Evolutionary conservation across 2,113 vertebrate genomes (phyloP), one percentile per base, ranked within the genome.

Genomic region (Silurus meridionalis): DNA sequence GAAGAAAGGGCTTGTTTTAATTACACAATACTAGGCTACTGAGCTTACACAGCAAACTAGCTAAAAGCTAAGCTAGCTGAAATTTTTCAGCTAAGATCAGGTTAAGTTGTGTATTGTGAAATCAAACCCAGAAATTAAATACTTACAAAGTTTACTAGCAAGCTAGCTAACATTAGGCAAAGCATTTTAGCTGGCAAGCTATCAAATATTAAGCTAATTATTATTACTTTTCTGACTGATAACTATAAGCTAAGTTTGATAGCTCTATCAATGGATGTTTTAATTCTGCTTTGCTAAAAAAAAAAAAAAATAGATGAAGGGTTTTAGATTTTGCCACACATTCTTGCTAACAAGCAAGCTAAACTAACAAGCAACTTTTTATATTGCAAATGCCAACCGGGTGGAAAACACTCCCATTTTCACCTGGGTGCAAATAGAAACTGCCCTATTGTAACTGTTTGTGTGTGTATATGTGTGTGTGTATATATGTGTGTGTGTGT

Each of bases 381-480:
- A 78, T 78, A 53, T 78, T 57, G 75, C 52, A 57, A 79, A 79
- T 53, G 28, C 52, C 52, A 28, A 57, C n/a, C 17, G 5, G 77
- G 77, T 37, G 9, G 55, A 58, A 60, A 46, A 58, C 4, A 4
- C 37, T 58, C n/a, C 77, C 21, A 10, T 58, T 60, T 80, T 58
- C 77, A 80, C 25, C 8, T 25, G 5, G 77, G 77, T 80, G 55
- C 55, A 80, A 80, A 60, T 2, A 80, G 25, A 60, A 55, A 77
- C 21, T n/a, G 23, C 10, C 1, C 19, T 13, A 13, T 46, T 74
- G 15, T 74, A 9, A 9, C 4, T 84, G 28, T 85, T 57, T 83
- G 82, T 83, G 63, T 79, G 77, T 55, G 80, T 83, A 75, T 78
- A 71, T 86, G 79, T 86, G 86, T 88, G 72, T 89, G 50, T 88